These are phyloP conservation scores for Chrysogorgia sp. DNA, from an alignment of 92 coral and sea anemone species.

Conservation along the genomic window DNA sequence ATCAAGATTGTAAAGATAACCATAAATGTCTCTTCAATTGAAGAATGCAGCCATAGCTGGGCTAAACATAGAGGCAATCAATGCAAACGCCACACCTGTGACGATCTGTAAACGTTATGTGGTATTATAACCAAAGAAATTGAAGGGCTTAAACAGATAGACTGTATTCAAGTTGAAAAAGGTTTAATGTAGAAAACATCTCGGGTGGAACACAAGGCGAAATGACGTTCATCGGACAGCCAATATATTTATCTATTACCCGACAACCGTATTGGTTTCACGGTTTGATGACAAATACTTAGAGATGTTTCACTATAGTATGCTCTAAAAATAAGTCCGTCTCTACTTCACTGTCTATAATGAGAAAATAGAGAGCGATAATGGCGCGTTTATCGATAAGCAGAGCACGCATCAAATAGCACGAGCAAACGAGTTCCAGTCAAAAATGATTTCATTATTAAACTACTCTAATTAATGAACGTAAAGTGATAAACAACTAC, in stretches of 20 bases:
- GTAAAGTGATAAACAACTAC: too few species aligned
- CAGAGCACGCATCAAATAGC: background rate
- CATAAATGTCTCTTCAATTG: background rate
- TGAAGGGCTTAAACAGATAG: too few species aligned
- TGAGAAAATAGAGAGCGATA: background rate
- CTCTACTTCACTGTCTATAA: background rate
- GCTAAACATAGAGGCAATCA: too few species aligned
- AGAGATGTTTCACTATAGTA: conserved; percentile 16
- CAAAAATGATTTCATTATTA: too few species aligned
- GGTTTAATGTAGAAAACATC: too few species aligned
- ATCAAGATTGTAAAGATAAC: conserved; percentile 33
- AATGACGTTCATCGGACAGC: background rate
- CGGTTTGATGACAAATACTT: conserved; percentile 6
- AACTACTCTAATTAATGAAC: too few species aligned
- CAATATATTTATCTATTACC: background rate
- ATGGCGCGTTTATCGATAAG: background rate
- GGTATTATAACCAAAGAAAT: too few species aligned
- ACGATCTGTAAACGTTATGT: too few species aligned
- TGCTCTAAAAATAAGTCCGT: background rate
- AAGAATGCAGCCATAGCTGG: background rate
- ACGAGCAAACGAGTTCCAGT: too few species aligned
- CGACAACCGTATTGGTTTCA: conserved; percentile 40
- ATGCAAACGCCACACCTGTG: too few species aligned
- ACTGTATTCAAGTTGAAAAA: too few species aligned
- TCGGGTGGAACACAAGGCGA: background rate